Evolutionary conservation across 1,140 invertebrate species (phyloP), one percentile per base, ranked within the genome.

Genomic region (Drosophila teissieri): DNA sequence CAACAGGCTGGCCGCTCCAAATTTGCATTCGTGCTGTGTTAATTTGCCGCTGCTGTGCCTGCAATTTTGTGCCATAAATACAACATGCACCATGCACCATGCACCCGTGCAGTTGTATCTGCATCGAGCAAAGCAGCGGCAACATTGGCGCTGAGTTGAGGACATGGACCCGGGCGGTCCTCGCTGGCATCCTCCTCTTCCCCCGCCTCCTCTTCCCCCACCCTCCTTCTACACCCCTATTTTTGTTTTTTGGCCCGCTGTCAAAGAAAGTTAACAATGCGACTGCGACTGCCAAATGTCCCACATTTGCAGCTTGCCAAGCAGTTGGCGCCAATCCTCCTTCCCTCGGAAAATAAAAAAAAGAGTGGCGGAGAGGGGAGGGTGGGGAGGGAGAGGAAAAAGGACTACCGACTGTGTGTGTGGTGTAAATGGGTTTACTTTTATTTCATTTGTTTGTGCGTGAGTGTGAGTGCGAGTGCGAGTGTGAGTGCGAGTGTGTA

Each of bases 381-480:
- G 27, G 27, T 4, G 8, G 14, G 27, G 17, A 4, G n/a, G 14
- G 17, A 17, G 11, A n/a, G n/a, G 7, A 42, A 42, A 31, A 34
- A 51, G 48, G 48, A 22, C 37, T 40, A 15, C 17, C 62, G 7
- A 53, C 34, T 58, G 63, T 72, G 62, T 56, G 57, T 86, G 77
- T 80, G 84, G 80, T 89, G 84, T 88, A 88, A 88, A 88, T 88
- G 80, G 84, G 84, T 88, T 89, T 88, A 88, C 84, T 88, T 88
- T 88, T 88, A 88, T 88, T 89, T 88, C 83, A 88, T 88, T 88
- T 88, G 79, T 82, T 73, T 76, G 57, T 83, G 81, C 52, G 64
- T 74, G 64, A 42, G 63, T 57, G 57, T 63, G 51, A 60, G 48
- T 34, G 31, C 12, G 24, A 24, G 24, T 24, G 24, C 0, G 22